These are phyloP conservation scores for Drosophila mimica DNA, from an alignment of 2,888 invertebrate genomes.

Conservation along the genomic window DNA sequence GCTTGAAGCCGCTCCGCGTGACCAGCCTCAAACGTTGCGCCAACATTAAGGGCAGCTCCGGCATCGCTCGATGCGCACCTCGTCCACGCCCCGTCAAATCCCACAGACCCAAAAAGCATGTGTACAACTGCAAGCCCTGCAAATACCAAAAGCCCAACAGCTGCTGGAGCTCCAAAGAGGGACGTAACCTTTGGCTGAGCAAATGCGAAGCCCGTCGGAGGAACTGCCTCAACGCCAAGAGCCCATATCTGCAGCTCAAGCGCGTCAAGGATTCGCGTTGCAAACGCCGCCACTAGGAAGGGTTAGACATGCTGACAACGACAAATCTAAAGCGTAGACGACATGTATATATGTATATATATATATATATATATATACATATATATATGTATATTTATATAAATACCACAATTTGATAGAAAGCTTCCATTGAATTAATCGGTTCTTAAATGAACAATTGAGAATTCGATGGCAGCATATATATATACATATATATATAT, in stretches of 20 bases:
- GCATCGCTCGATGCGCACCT: conserved; percentile 37
- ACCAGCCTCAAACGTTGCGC: conserved; percentile 36
- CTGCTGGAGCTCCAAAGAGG: conserved; percentile 61
- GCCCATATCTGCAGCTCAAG: conserved; percentile 29
- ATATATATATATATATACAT: no score
- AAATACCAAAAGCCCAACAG: conserved; percentile 22
- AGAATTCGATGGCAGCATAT: background rate
- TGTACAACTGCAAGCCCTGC: conserved; percentile 25
- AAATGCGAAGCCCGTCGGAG: conserved; percentile 60
- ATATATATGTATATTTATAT: no score
- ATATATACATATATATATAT: background rate
- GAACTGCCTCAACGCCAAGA: conserved; percentile 60
- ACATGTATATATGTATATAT: background rate
- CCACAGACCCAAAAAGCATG: background rate
- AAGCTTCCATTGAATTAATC: background rate
- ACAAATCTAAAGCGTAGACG: background rate
- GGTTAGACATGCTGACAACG: conserved; percentile 6
- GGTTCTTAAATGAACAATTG: background rate
- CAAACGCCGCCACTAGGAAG: conserved; percentile 14
- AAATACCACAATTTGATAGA: background rate
- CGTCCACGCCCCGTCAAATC: background rate
- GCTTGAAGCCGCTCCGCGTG: conserved; percentile 11
- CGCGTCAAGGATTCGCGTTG: conserved; percentile 34
- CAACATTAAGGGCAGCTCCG: conserved; percentile 12
- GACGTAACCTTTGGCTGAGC: conserved; percentile 59